phyloP scores from a whole-genome alignment of 2,888 invertebrate species.

The Steinernema hermaphroditum region DNA sequence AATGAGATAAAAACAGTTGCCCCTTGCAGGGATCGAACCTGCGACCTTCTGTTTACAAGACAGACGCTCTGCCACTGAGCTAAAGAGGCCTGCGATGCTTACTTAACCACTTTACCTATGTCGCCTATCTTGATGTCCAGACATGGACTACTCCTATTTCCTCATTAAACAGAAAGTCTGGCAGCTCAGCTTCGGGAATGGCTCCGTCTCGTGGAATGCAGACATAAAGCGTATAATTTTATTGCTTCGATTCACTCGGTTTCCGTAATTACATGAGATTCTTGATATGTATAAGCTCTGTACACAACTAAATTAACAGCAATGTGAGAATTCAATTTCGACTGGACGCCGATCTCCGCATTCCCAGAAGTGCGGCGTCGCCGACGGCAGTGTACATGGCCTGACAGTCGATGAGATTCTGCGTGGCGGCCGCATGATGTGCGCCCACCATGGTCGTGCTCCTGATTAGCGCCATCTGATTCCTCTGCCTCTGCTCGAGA shows the following conservation, averaged over 20 bases:
- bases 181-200: too few species aligned
- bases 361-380: background rate
- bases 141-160: too few species aligned
- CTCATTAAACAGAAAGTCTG: too few species aligned
- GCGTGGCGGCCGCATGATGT: background rate
- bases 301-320: background rate
- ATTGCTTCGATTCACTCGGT: too few species aligned
- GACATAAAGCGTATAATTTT: background rate
- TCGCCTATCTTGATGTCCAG: background rate
- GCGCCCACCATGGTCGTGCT: constrained; percentile 25
- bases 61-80: constrained; percentile 42
- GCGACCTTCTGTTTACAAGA: constrained; percentile 39
- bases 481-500: constrained; percentile 4
- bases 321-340: background rate
- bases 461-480: constrained; percentile 13
- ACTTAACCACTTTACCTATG: background rate
- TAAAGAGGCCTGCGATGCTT: constrained; percentile 6
- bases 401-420: constrained; percentile 11
- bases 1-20: constrained; percentile 13
- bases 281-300: background rate
- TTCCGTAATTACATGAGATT: constrained; percentile 24
- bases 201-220: background rate
- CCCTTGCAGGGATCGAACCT: constrained; percentile 36
- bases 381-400: background rate
- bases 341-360: constrained; percentile 7